A percentile compares a stretch with the other conserved stretches of the same genome.
Conservation (phyloP, 2,888 invertebrate species). For the Atherix ibis region DNA sequence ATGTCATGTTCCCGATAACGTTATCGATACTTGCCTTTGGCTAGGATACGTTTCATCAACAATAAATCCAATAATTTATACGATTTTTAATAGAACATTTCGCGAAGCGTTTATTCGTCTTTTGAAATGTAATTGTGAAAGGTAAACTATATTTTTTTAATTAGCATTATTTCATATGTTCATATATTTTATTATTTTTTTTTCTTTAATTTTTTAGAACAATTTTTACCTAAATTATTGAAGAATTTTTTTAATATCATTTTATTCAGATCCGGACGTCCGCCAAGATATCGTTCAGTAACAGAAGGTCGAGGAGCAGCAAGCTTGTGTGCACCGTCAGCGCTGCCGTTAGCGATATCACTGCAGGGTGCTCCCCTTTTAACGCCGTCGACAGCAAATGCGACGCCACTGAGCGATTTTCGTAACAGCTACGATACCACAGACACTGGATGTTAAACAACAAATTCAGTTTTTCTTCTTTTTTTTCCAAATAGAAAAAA, state of each 20-base stretch:
- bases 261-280: slow-evolving; percentile 54
- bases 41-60: slow-evolving; percentile 84
- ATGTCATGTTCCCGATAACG: slow-evolving; percentile 53
- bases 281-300: slow-evolving; percentile 52
- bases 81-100: slow-evolving; percentile 81
- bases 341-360: slow-evolving; percentile 59
- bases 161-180: not conserved
- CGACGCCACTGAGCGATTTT: slow-evolving; percentile 30
- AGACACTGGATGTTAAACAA: slow-evolving; percentile 5
- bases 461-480: not conserved
- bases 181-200: not conserved
- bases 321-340: slow-evolving; percentile 54
- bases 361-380: slow-evolving; percentile 44
- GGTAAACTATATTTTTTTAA: slow-evolving; percentile 32
- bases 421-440: slow-evolving; percentile 20
- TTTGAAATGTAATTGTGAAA: slow-evolving; percentile 57
- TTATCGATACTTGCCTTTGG: slow-evolving; percentile 72
- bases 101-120: slow-evolving; percentile 68
- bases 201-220: too few species aligned
- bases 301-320: slow-evolving; percentile 53
- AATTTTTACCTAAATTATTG: not conserved
- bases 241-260: too few species aligned
- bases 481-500: not conserved
- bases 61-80: slow-evolving; percentile 88
- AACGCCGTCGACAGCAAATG: slow-evolving; percentile 27